These are phyloP conservation scores for Podarcis lilfordi DNA, from an alignment of 2,797 vertebrate species.

Conservation along the genomic window DNA sequence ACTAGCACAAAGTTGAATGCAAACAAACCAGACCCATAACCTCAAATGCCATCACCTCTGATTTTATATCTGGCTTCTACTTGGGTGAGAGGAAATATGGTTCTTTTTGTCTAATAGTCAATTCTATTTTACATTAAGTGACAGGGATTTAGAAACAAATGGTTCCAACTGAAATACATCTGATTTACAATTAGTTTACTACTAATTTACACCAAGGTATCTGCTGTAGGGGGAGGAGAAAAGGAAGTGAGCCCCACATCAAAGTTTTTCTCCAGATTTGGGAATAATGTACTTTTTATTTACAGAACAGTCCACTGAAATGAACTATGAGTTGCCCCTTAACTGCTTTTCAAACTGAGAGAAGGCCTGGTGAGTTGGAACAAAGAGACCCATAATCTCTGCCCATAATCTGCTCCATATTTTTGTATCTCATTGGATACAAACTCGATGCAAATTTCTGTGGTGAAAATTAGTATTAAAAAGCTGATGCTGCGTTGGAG, in stretches of 20 bases:
- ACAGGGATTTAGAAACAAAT: background rate
- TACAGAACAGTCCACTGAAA: background rate
- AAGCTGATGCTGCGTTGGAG: background rate
- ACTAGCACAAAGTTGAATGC: background rate
- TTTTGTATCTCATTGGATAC: background rate
- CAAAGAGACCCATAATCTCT: slow-evolving; percentile 15
- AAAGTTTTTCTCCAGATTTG: background rate
- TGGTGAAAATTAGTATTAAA: background rate
- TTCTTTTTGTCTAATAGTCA: background rate
- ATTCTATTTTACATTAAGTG: background rate
- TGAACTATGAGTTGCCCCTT: background rate
- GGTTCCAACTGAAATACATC: background rate
- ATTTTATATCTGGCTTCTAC: background rate
- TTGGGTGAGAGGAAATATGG: background rate
- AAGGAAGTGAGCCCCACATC: background rate
- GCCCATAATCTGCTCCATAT: background rate
- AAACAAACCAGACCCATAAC: background rate
- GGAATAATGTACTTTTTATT: background rate
- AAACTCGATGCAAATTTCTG: background rate
- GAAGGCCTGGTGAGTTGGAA: background rate
- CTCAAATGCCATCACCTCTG: background rate
- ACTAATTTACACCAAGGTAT: background rate
- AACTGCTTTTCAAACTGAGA: background rate
- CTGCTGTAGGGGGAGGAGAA: background rate
- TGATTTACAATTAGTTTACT: background rate